phyloP scores from a whole-genome alignment of 2,888 invertebrate species.

The Eupeodes latifasciatus region DNA sequence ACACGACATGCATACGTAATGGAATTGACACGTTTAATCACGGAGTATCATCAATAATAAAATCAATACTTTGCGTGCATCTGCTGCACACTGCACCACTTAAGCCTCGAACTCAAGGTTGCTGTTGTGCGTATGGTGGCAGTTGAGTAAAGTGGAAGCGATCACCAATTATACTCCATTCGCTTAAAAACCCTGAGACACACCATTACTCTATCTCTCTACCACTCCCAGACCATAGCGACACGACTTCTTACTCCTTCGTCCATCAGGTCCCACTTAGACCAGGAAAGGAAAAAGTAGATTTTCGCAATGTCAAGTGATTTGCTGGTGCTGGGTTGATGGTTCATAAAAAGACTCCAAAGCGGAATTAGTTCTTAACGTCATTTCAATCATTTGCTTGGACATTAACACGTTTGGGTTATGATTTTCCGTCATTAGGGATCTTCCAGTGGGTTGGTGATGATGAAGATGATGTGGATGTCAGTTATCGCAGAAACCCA shows the following conservation, averaged over 20 bases:
- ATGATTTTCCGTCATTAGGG: constrained; percentile 69
- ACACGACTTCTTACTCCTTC: constrained; percentile 3
- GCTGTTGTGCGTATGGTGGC: constrained; percentile 36
- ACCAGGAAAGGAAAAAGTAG: constrained; percentile 22
- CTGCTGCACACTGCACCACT: constrained; percentile 8
- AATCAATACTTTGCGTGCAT: constrained; percentile 47
- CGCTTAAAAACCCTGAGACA: not conserved
- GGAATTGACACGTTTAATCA: constrained; percentile 71
- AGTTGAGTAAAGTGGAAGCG: constrained; percentile 61
- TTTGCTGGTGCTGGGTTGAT: not conserved
- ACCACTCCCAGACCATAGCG: not conserved
- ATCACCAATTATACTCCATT: constrained; percentile 62
- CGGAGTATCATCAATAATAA: constrained; percentile 54
- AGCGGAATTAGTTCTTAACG: constrained; percentile 64
- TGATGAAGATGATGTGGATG: not conserved
- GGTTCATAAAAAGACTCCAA: constrained; percentile 5
- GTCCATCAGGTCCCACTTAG: constrained; percentile 9
- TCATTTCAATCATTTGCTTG: constrained; percentile 67
- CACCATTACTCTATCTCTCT: not conserved
- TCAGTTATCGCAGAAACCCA: not conserved
- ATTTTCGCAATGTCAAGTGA: constrained; percentile 25
- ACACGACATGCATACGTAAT: constrained; percentile 69
- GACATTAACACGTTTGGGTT: constrained; percentile 74
- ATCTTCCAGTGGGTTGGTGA: constrained; percentile 49
- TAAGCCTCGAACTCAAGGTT: not conserved